These are phyloP conservation scores for Rhyzopertha dominica DNA, from an alignment of 1,140 invertebrate genomes.

Conservation along the genomic window DNA sequence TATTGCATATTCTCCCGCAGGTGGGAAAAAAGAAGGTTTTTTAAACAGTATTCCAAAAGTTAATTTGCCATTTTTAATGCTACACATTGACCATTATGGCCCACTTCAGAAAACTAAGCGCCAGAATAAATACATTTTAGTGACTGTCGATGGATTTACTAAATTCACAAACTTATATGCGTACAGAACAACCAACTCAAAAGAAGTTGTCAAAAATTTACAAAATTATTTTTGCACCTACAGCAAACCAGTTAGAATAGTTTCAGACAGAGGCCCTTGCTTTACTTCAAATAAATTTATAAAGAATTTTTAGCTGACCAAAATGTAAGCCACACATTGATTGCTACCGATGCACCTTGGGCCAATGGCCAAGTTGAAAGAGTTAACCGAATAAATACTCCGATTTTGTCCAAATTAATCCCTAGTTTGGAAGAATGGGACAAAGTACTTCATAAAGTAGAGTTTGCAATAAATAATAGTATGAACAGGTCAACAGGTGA, in stretches of 20 bases:
- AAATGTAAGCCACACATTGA: constrained; percentile 5
- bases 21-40: constrained; percentile 22
- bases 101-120: constrained; percentile 12
- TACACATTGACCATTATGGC: constrained; percentile 35
- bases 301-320: constrained; percentile 20
- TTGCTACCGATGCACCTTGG: constrained; percentile 10
- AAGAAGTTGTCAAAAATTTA: constrained; percentile 15
- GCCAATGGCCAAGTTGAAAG: constrained; percentile 17
- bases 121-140: constrained; percentile 16
- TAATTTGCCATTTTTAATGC: constrained; percentile 21
- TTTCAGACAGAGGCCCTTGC: constrained; percentile 7
- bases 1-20: constrained; percentile 21
- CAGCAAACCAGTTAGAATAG: constrained; percentile 7
- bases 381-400: constrained; percentile 16
- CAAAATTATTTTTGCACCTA: background rate
- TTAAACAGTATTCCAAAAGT: constrained; percentile 27
- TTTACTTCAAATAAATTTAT: constrained; percentile 14
- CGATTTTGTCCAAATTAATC: constrained; percentile 20
- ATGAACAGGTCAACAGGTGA: constrained; percentile 15
- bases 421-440: no score
- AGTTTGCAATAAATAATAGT: constrained; percentile 19
- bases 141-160: constrained; percentile 20
- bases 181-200: background rate
- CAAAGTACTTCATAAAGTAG: no score
- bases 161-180: constrained; percentile 20